Base-by-base conservation (phyloP, 1,140 invertebrate species). In the Cyclina sinensis region DNA sequence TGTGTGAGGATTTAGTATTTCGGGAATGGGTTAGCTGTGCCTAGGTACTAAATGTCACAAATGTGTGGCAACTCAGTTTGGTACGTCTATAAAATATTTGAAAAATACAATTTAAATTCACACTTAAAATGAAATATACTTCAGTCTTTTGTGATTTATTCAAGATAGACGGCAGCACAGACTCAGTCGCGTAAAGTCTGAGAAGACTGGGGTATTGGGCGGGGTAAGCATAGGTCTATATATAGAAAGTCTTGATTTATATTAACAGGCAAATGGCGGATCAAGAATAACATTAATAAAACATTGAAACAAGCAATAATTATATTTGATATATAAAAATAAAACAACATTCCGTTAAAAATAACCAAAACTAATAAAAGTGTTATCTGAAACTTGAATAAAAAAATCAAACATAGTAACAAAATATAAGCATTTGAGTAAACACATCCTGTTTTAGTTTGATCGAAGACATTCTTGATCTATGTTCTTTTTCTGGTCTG, bases 11-110 rank as follows among this genome's bases (percentile, higher is more conserved):
- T 51, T 70, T 62, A 7, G n/a, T 62, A 21, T 70, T 81, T 43
- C 27, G 82, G 82, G n/a, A 4, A 85, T 35, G 82, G 82, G 82
- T 74, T 74, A 85, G 82, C 39, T 74, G 82, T 30, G 16, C 48
- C 39, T 51, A 35, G 35, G 32, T 57, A 57, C 65, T 73, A 35
- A 68, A 85, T 73, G 82, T 85, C 65, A 85, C 82, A 57, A 24
- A 3, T 62, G 27, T 18, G 16, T 21, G 21, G 11, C 59, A 65
- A n/a, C n/a, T n/a, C n/a, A n/a, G n/a, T n/a, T n/a, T n/a, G n/a
- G n/a, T n/a, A n/a, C n/a, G n/a, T n/a, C n/a, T n/a, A n/a, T n/a
- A 43, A 43, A 43, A 43, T 43, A 43, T 14, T 7, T 14, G 5
- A 43, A 43, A 4, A 7, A 4, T 43, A 43, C 43, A 43, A 43